A percentile compares a stretch with the other conserved stretches of the same genome.
Conservation (phyloP, 2,888 invertebrate species). For the Drosophila borborema region DNA sequence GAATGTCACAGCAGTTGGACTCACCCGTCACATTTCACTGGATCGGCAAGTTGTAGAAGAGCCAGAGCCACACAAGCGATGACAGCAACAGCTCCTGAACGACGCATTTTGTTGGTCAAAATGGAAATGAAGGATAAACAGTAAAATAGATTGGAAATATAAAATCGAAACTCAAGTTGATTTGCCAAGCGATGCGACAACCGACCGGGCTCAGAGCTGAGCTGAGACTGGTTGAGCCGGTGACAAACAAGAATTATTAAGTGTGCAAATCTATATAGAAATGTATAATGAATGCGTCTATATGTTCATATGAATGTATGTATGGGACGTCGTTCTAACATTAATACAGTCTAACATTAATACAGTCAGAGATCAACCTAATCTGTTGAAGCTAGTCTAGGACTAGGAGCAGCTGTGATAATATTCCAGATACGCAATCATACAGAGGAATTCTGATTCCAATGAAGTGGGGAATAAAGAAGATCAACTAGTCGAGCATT, state of each 20-base stretch:
- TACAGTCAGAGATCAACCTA: constrained; percentile 20
- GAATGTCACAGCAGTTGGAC: constrained; percentile 20
- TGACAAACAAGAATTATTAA: constrained; percentile 52
- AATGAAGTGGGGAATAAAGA: no score
- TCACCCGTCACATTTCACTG: constrained; percentile 70
- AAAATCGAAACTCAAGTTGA: neutral
- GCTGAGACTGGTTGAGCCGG: constrained; percentile 65
- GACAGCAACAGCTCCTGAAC: constrained; percentile 60
- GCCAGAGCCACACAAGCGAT: constrained; percentile 46
- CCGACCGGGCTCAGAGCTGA: constrained; percentile 62
- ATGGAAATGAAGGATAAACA: constrained; percentile 3
- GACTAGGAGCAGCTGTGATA: neutral
- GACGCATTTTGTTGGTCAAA: constrained; percentile 59
- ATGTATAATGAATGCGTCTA: neutral
- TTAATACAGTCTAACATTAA: constrained; percentile 11
- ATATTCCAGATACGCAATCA: neutral
- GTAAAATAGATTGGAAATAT: constrained; percentile 3
- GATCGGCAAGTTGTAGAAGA: constrained; percentile 57
- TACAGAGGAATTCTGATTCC: no score
- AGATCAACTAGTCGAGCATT: no score
- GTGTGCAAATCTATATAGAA: constrained; percentile 20
- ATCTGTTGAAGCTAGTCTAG: neutral
- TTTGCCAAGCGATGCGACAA: constrained; percentile 51
- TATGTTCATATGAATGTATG: neutral
- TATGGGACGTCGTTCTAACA: constrained; percentile 13